These are phyloP conservation scores for Drosophila mayri DNA, from an alignment of 1,140 invertebrate species.

Conservation along the genomic window DNA sequence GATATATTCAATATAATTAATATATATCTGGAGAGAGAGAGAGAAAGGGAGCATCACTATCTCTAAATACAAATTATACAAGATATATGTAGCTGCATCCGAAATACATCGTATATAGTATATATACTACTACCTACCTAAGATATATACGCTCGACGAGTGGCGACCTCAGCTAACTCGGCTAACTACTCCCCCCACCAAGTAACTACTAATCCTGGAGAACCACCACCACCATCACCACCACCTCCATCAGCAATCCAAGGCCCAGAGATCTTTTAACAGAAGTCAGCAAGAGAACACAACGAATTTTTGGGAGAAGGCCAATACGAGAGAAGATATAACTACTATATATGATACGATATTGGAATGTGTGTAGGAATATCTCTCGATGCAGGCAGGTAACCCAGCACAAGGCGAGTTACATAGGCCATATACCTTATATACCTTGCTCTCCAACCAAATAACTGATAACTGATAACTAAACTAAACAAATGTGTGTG, in stretches of 20 bases:
- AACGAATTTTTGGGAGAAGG: slow-evolving; percentile 48
- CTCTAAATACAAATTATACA: slow-evolving; percentile 42
- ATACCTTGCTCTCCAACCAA: slow-evolving; percentile 12
- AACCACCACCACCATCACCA: background rate
- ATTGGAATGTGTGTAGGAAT: background rate
- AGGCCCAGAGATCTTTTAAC: slow-evolving; percentile 41
- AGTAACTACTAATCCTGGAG: slow-evolving; percentile 20
- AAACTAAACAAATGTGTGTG: slow-evolving; percentile 26
- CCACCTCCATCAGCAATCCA: background rate
- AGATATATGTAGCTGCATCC: slow-evolving; percentile 42
- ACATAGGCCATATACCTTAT: slow-evolving; percentile 12
- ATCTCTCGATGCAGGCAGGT: slow-evolving; percentile 27
- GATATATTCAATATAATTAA: slow-evolving; percentile 27
- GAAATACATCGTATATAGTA: slow-evolving; percentile 26
- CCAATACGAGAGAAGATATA: background rate
- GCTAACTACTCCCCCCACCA: slow-evolving; percentile 41
- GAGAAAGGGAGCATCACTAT: slow-evolving; percentile 38
- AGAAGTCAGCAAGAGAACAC: slow-evolving; percentile 28
- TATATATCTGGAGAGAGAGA: slow-evolving; percentile 16
- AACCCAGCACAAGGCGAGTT: slow-evolving; percentile 33
- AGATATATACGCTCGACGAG: slow-evolving; percentile 37
- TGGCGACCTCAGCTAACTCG: slow-evolving; percentile 20
- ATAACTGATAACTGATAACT: slow-evolving; percentile 19
- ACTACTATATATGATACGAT: background rate
- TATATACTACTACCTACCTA: slow-evolving; percentile 11